Evolutionary conservation across 2,888 invertebrate genomes (phyloP).

Genomic region (Watsonalla cultraria): DNA sequence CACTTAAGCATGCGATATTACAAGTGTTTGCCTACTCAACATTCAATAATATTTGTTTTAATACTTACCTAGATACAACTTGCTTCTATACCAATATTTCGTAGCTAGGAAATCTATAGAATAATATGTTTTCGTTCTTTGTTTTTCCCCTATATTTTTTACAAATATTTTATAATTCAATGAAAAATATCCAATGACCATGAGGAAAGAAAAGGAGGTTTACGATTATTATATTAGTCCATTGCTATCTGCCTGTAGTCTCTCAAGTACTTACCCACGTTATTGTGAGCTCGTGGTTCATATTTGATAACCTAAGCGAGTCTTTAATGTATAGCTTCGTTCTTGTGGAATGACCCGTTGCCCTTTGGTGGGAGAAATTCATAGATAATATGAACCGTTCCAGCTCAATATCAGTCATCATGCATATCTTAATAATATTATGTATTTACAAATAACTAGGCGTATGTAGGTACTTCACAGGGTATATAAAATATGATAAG

Average conservation of each 20-base stretch:
- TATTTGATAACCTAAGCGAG: neutral
- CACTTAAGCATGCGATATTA: conserved; percentile 3
- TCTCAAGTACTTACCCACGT: too few relatives aligned
- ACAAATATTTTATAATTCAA: too few relatives aligned
- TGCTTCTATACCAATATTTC: neutral
- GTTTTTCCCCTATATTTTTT: neutral
- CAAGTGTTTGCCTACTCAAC: neutral
- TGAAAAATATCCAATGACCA: too few relatives aligned
- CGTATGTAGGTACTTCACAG: too few relatives aligned
- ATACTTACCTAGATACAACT: neutral
- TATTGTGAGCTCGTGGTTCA: neutral
- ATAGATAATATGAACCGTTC: neutral
- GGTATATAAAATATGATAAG: too few relatives aligned
- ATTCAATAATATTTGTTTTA: neutral
- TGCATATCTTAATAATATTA: neutral
- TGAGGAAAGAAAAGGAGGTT: too few relatives aligned
- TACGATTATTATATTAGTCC: too few relatives aligned
- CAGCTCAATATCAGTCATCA: neutral
- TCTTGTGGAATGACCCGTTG: neutral
- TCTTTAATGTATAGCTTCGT: neutral
- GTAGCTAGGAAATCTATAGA: too few relatives aligned
- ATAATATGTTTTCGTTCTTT: neutral
- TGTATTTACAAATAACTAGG: neutral
- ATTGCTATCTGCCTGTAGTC: too few relatives aligned
- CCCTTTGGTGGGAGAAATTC: neutral